phyloP scores from a whole-genome alignment of 2,113 vertebrate species.

The Thermophis baileyi region DNA sequence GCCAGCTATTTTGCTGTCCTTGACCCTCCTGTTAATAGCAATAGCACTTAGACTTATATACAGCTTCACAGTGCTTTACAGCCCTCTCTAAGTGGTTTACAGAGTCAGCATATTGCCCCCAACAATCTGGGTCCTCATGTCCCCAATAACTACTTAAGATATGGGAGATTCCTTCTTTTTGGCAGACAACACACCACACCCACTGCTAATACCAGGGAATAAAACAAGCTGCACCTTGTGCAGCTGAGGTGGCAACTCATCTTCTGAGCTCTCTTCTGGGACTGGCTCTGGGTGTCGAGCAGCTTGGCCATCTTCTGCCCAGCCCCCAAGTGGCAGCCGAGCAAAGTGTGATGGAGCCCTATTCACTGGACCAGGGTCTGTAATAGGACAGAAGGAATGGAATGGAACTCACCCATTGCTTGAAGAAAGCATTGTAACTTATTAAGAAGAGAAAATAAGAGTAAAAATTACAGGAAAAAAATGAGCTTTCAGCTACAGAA shows the following conservation, averaged over 20 bases:
- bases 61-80: no score
- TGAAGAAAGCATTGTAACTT: background rate
- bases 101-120: no score
- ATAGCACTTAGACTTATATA: no score
- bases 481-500: background rate
- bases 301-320: slow-evolving; percentile 84
- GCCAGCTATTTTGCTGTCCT: background rate
- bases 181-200: background rate
- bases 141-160: background rate
- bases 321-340: slow-evolving; percentile 89
- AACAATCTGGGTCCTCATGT: no score
- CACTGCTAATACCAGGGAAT: background rate
- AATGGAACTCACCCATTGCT: background rate
- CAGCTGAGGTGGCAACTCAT: slow-evolving; percentile 89
- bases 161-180: background rate
- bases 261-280: slow-evolving; percentile 90
- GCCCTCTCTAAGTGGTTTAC: no score
- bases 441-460: background rate
- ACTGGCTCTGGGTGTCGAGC: slow-evolving; percentile 81
- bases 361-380: slow-evolving; percentile 72
- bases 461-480: background rate
- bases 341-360: slow-evolving; percentile 77
- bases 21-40: background rate
- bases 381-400: background rate
- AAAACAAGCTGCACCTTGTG: slow-evolving; percentile 78